Evolutionary conservation across 2,113 vertebrate genomes (phyloP).

Genomic region (Pheucticus melanocephalus): DNA sequence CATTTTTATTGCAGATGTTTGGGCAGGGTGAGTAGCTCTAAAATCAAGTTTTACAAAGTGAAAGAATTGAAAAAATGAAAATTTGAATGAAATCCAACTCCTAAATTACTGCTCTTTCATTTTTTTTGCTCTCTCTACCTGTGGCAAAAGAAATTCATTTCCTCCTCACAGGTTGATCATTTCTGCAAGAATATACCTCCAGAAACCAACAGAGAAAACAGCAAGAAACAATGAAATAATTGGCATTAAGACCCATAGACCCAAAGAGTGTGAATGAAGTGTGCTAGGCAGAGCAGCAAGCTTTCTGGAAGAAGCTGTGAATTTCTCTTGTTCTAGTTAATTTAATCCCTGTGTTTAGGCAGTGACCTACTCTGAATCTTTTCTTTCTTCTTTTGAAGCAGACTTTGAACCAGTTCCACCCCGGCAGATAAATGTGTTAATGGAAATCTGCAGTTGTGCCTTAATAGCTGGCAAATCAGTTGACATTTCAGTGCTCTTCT

Average conservation of each 20-base stretch:
- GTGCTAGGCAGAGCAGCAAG: neutral
- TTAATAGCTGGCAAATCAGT: constrained; percentile 21
- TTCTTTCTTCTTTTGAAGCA: constrained; percentile 21
- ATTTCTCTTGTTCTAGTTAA: constrained; percentile 10
- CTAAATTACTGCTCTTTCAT: neutral
- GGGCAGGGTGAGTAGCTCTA: neutral
- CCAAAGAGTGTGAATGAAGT: neutral
- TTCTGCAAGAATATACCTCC: neutral
- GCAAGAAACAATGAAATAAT: neutral
- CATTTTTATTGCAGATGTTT: neutral
- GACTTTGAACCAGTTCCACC: neutral
- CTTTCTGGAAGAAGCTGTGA: neutral
- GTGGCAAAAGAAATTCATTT: neutral
- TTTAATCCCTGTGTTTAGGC: neutral
- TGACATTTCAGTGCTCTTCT: constrained; percentile 7
- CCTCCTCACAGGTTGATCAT: neutral
- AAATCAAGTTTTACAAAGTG: neutral
- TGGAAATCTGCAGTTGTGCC: constrained; percentile 17
- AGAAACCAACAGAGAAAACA: neutral
- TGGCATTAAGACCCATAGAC: neutral
- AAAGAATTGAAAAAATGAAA: neutral
- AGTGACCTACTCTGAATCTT: neutral
- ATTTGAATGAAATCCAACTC: neutral
- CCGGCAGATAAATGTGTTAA: constrained; percentile 10
- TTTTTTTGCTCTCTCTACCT: neutral